These are phyloP conservation scores for Melanostigma gelatinosum DNA, from an alignment of 2,113 vertebrate species.

Conservation along the genomic window DNA sequence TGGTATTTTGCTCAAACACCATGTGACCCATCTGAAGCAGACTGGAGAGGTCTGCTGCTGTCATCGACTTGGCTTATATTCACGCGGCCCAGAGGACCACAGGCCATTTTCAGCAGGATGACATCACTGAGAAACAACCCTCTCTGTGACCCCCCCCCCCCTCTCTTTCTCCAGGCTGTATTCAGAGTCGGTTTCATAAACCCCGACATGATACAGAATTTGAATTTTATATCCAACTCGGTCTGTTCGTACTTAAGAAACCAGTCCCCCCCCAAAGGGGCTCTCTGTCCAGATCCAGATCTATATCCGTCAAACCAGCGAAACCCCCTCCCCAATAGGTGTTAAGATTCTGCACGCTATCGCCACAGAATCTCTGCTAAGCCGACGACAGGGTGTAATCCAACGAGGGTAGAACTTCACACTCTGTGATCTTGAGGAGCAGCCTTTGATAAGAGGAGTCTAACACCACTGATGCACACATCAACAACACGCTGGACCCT, in stretches of 20 bases:
- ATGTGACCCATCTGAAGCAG: neutral
- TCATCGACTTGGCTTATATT: slow-evolving; percentile 33
- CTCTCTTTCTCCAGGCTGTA: slow-evolving; percentile 6
- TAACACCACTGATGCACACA: slow-evolving; percentile 47
- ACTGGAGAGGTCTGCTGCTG: slow-evolving; percentile 3
- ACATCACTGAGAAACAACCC: slow-evolving; percentile 46
- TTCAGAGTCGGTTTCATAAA: slow-evolving; percentile 9
- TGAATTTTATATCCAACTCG: slow-evolving; percentile 22
- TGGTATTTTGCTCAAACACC: neutral
- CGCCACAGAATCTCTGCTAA: slow-evolving; percentile 64
- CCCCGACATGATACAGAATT: neutral
- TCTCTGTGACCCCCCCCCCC: slow-evolving; percentile 17
- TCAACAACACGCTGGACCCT: slow-evolving; percentile 38
- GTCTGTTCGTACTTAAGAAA: slow-evolving; percentile 21
- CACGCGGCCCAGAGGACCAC: slow-evolving; percentile 15
- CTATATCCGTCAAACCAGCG: slow-evolving; percentile 4
- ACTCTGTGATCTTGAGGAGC: slow-evolving; percentile 23
- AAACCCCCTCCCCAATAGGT: slow-evolving; percentile 21
- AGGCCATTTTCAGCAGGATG: slow-evolving; percentile 57
- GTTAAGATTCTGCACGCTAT: slow-evolving; percentile 52
- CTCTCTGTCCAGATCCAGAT: slow-evolving; percentile 25
- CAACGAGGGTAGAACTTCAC: slow-evolving; percentile 24
- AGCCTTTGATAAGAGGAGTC: slow-evolving; percentile 28
- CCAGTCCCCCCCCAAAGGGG: neutral
- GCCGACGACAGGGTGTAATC: slow-evolving; percentile 64